These are phyloP conservation scores for Lamellibrachia luymesi DNA, from an alignment of 1,140 invertebrate genomes.

Conservation along the genomic window DNA sequence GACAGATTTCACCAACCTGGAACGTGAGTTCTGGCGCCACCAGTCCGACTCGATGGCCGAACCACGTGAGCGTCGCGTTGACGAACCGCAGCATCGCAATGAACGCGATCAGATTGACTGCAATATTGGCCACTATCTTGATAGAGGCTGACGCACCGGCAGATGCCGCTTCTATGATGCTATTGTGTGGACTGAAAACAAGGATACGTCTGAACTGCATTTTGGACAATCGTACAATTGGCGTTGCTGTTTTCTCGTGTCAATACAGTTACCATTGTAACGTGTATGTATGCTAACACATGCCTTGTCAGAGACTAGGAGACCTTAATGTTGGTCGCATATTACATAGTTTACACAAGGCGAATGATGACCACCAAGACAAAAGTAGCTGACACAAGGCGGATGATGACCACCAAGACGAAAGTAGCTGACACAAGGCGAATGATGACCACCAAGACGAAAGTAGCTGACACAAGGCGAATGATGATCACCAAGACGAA, in stretches of 20 bases:
- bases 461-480: no score
- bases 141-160: constrained; percentile 32
- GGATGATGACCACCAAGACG: no score
- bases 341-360: no score
- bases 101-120: constrained; percentile 39
- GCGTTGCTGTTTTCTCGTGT: not conserved
- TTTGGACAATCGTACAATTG: no score
- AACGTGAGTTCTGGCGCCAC: constrained; percentile 29
- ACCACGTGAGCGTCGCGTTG: constrained; percentile 32
- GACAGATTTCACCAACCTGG: constrained; percentile 21
- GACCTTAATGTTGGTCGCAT: not conserved
- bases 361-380: no score
- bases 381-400: no score
- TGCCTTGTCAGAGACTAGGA: no score
- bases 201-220: constrained; percentile 17
- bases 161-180: constrained; percentile 32
- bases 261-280: not conserved
- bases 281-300: constrained; percentile 8
- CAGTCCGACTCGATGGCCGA: constrained; percentile 33
- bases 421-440: not conserved
- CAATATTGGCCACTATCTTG: constrained; percentile 33
- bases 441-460: no score
- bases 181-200: constrained; percentile 29
- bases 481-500: no score
- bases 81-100: constrained; percentile 33